Evolutionary conservation across 2,888 invertebrate species (phyloP), one percentile per base, ranked within the genome.

Genomic region (Pterostichus madidus): DNA sequence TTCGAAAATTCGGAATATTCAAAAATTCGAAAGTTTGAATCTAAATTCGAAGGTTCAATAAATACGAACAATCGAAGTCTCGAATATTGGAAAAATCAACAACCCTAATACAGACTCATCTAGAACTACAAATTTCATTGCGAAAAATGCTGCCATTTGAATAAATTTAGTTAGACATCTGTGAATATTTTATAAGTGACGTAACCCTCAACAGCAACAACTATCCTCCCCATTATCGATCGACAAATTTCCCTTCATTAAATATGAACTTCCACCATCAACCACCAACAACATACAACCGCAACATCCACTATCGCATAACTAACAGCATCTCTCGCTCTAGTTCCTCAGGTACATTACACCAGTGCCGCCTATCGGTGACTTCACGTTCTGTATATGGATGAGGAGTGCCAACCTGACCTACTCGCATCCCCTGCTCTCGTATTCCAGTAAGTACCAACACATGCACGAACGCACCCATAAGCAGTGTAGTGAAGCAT

Each of bases 341-440:
- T 87, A 92, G 92, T 92, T 92, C 86, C 87, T 92, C 46, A 89
- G 90, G 83, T 92, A 92, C 88, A 88, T 91, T 44, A 87, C 89
- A 17, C 88, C 91, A 52, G 91, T 92, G n/a, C 92, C 92, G 5
- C 87, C 89, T 59, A 87, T 92, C 79, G 88, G 87, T 11, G 92
- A 92, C 85, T 92, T 92, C 86, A 92, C 92, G 5, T 92, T 91
- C 86, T 92, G 92, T 86, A 88, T 92, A 31, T 92, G 92, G 92
- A 84, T 92, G 83, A 89, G 89, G 86, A 92, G 92, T 84, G 86
- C 86, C 82, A 92, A 92, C 86, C 87, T 92, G 31, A 91, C 91
- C 2, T 87, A 91, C 84, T 87, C 90, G 3, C 92, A 92, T 86
- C 91, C 92, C 5, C 87, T 92, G 84, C 89, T 92, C 84, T 92